Conservation (phyloP, 2,888 invertebrate genomes). For the Agonopterix alstromeriana region DNA sequence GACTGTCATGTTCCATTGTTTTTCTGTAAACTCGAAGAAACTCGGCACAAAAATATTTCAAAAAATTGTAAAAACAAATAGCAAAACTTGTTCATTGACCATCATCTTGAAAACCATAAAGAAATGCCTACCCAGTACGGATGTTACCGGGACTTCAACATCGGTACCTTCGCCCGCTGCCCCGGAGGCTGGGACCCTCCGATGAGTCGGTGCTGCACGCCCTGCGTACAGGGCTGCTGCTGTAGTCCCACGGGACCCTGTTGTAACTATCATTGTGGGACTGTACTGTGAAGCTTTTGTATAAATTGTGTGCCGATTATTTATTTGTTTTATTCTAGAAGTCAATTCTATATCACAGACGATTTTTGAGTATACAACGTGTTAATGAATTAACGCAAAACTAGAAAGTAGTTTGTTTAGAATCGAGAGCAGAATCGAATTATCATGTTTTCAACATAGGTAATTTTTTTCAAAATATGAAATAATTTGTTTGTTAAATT, state of each 20-base stretch:
- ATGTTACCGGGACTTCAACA: constrained; percentile 49
- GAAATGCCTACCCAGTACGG: constrained; percentile 47
- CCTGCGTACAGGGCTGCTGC: constrained; percentile 32
- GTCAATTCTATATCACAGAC: too few relatives aligned
- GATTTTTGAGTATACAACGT: too few relatives aligned
- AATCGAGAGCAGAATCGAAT: too few relatives aligned
- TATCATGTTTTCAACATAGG: too few relatives aligned
- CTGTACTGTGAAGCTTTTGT: neutral
- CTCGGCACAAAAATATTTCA: constrained; percentile 4
- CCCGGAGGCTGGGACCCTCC: constrained; percentile 42
- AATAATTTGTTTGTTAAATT: too few relatives aligned
- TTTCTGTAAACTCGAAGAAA: neutral
- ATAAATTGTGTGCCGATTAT: constrained; percentile 5
- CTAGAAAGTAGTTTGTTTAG: too few relatives aligned
- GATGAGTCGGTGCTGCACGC: constrained; percentile 23
- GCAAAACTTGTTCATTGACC: neutral
- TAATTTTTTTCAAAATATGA: too few relatives aligned
- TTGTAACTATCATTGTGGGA: constrained; percentile 32
- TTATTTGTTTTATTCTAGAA: neutral
- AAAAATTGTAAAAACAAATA: neutral
- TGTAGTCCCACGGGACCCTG: constrained; percentile 43
- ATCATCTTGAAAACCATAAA: neutral
- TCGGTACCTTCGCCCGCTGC: constrained; percentile 49
- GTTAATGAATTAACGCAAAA: too few relatives aligned
- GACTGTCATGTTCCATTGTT: too few relatives aligned